These are phyloP conservation scores for Lates japonicus DNA, from an alignment of 2,797 vertebrate genomes.

Conservation along the genomic window DNA sequence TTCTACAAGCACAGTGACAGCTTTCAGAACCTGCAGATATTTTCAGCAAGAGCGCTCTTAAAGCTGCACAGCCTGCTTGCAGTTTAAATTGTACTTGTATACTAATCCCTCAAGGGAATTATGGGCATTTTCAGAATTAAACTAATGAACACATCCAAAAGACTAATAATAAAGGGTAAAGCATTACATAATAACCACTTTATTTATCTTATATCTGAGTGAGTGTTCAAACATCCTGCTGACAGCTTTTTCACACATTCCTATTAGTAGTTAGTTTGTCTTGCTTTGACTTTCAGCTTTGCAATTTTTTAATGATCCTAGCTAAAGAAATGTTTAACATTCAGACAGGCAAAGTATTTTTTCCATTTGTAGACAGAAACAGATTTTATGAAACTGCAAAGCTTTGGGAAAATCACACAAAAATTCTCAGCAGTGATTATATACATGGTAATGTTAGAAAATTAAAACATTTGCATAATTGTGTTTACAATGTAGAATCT, in stretches of 20 bases:
- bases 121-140: conserved; percentile 11
- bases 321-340: not conserved
- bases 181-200: not conserved
- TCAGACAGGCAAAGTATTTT: conserved; percentile 3
- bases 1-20: conserved; percentile 46
- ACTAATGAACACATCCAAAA: conserved; percentile 12
- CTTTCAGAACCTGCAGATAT: conserved; percentile 38
- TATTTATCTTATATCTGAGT: not conserved
- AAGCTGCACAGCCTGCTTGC: conserved; percentile 15
- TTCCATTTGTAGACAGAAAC: not conserved
- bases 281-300: not conserved
- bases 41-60: conserved; percentile 4
- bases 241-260: not conserved
- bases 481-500: conserved; percentile 52
- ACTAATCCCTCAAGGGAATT: not conserved
- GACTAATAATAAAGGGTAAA: not conserved
- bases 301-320: not conserved
- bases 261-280: not conserved
- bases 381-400: conserved; percentile 4
- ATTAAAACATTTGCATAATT: conserved; percentile 58
- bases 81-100: conserved; percentile 14
- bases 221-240: not conserved
- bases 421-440: conserved; percentile 21
- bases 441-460: conserved; percentile 24
- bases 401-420: conserved; percentile 17